phyloP scores from a whole-genome alignment of 2,113 vertebrate species.

The Alexandromys fortis region DNA sequence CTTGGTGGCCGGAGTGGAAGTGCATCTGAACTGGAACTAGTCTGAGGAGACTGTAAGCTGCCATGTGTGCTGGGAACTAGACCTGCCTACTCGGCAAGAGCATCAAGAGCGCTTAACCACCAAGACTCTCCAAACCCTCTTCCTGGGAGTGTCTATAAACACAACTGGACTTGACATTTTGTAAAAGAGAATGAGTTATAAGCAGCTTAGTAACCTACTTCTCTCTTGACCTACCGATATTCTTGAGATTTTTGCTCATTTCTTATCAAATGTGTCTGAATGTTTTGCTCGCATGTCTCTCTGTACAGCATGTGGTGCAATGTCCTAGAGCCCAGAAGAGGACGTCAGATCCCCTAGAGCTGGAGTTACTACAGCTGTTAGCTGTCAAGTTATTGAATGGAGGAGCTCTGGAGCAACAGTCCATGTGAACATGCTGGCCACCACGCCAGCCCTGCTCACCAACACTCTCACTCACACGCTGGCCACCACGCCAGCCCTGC shows the following conservation, averaged over 20 bases:
- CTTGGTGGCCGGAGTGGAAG: not conserved
- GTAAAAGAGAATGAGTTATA: not conserved
- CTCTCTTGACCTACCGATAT: not conserved
- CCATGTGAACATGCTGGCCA: not conserved
- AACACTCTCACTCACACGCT: not conserved
- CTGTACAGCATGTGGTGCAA: not conserved
- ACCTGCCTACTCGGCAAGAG: not conserved
- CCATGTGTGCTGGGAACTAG: not conserved
- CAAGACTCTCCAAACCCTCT: not conserved
- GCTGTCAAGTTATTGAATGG: not conserved
- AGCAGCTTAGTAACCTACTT: not conserved
- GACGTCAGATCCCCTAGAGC: not conserved
- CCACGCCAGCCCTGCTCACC: not conserved
- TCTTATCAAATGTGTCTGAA: not conserved
- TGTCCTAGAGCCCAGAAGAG: not conserved
- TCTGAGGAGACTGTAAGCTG: not conserved
- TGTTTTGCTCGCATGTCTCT: not conserved
- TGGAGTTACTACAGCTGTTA: not conserved
- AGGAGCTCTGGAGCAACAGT: not conserved
- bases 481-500: too few relatives aligned
- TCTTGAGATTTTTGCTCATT: not conserved
- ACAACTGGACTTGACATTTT: not conserved
- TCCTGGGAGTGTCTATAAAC: not conserved
- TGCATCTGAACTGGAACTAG: not conserved
- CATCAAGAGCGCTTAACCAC: not conserved